Base-by-base conservation (phyloP, 2,113 vertebrate species). In the Salvelinus sp. region DNA sequence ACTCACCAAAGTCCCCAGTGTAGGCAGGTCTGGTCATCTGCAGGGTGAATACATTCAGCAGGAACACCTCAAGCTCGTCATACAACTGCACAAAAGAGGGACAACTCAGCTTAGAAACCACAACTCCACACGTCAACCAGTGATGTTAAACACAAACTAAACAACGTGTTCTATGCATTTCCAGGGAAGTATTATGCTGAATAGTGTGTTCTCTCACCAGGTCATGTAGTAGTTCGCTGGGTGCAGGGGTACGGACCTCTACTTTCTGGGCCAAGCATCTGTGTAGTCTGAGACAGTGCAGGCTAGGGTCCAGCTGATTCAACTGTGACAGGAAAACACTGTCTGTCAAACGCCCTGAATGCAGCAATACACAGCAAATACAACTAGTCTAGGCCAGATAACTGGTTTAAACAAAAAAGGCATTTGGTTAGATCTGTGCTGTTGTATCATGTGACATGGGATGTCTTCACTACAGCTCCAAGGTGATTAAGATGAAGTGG, bases 21-120 rank as follows among this genome's bases (percentile, higher is more conserved):
- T 71, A 73, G 73, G 91, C 93, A 4, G 89, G 93, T 85, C 95
- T 95, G 2, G 89, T 94, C 89, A 98, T 95, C 85, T 90, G 93
- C 74, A 97, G 64, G 0, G 94, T 89, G 70, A 94, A 94, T 72
- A 95, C 79, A 50, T 82, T 94, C 62, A 94, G 78, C 0, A 94
- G 93, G 30, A 95, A 93, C 78, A 97, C 92, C 90, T 98, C 96
- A 90, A 97, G 86, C 85, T 95, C 95, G 77, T 96, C 95, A 22
- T 91, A 94, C 22, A 94, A 87, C 96, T 98, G 78, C 70, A 74
- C n/a, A n/a, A 60, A 75, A 16, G 85, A 20, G 12, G 50, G 14
- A 78, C 83, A 77, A 76, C 70, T 12, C 14, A 80, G 70, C 20
- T 66, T 28, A 64, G 23, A 22, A 64, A 23, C 5, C 64, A 16